Percentiles rank a stretch among this genome's conserved stretches.
These are phyloP conservation scores for Terrapene triunguis DNA, from an alignment of 2,113 vertebrate species.

Conservation along the genomic window DNA sequence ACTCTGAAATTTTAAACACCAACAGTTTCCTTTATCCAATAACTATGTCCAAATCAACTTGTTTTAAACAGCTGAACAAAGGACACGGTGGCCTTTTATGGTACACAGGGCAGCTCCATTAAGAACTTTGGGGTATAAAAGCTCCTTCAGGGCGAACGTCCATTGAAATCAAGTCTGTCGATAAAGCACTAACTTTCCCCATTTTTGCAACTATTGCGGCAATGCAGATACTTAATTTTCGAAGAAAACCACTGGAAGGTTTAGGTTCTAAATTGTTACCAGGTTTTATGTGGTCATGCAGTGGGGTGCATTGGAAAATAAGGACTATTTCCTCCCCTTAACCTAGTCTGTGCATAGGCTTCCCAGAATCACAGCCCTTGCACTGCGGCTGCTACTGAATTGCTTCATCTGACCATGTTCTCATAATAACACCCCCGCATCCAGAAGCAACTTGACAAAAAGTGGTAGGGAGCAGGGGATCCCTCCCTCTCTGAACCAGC, in stretches of 20 bases:
- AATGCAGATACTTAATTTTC: neutral
- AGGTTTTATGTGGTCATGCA: accelerated
- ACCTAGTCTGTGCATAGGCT: neutral
- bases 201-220: neutral
- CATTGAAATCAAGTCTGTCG: neutral
- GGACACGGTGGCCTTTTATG: neutral
- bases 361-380: neutral
- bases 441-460: neutral
- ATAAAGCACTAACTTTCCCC: neutral
- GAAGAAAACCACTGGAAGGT: neutral
- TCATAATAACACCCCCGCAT: neutral
- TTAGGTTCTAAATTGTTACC: neutral
- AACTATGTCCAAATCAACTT: slow-evolving; percentile 27
- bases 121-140: neutral
- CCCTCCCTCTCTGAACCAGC: neutral
- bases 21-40: slow-evolving; percentile 39
- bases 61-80: slow-evolving; percentile 37
- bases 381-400: neutral
- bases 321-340: neutral
- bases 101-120: neutral
- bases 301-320: neutral
- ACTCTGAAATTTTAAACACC: slow-evolving; percentile 65
- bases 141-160: neutral
- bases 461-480: neutral
- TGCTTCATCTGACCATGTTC: neutral